Evolutionary conservation across 2,888 invertebrate genomes (phyloP).

Genomic region (Conus canariensis): DNA sequence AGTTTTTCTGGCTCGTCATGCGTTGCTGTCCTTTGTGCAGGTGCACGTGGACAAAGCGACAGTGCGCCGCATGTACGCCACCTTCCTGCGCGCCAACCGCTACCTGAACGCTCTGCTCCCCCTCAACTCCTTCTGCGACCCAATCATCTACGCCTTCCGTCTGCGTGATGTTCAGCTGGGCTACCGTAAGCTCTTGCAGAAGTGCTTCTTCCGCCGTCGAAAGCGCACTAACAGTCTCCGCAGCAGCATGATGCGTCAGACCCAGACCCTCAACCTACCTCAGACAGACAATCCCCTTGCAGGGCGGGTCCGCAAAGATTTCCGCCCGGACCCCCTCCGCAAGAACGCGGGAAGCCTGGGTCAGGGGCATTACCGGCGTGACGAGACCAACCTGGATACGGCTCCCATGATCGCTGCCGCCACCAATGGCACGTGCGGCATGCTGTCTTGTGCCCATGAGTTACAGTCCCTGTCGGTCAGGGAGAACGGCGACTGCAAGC

Average conservation of each 20-base stretch:
- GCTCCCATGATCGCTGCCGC: constrained; percentile 12
- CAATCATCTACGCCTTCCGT: constrained; percentile 67
- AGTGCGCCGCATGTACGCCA: constrained; percentile 52
- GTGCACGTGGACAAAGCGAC: constrained; percentile 52
- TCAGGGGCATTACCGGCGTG: neutral
- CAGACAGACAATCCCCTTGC: no score
- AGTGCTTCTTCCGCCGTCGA: constrained; percentile 31
- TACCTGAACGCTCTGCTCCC: constrained; percentile 63
- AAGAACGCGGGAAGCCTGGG: neutral
- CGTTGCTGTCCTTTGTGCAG: neutral
- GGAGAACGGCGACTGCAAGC: neutral
- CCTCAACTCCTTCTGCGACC: constrained; percentile 66
- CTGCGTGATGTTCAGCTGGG: constrained; percentile 63
- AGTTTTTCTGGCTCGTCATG: no score
- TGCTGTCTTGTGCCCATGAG: neutral
- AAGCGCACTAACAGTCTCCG: neutral
- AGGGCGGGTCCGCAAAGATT: no score
- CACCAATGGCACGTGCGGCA: neutral
- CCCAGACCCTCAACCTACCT: constrained; percentile 1
- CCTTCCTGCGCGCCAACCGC: constrained; percentile 57
- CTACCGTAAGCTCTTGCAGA: constrained; percentile 53
- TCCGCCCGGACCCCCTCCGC: neutral
- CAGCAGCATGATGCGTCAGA: constrained; percentile 20
- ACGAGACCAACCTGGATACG: neutral
- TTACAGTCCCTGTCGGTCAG: neutral